Base-by-base conservation (phyloP, 2,888 invertebrate species). In the Drosophila tanythrix region DNA sequence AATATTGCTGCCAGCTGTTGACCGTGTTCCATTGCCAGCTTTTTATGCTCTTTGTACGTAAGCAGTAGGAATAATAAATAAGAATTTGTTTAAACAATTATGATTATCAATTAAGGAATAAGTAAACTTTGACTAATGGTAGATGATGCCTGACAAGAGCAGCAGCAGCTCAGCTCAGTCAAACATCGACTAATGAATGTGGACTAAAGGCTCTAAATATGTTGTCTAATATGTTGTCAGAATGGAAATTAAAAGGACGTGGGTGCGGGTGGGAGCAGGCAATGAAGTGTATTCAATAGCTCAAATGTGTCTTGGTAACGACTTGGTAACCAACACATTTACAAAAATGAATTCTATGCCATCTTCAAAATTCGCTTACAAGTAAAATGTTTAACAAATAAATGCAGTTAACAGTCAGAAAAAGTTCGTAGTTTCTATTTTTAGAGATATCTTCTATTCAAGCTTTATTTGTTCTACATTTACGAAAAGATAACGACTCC, bases 41-140 rank as follows among this genome's bases (percentile, higher is more conserved):
- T 25, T 25, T 25, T 8, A 15, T 25, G 21, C 46, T 2, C 21
- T 15, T 21, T 46, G 21, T 46, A 7, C 13, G 25, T 2, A 15
- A 69, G 52, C 55, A 53, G 52, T 46, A 40, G 38, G 31, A 68
- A 63, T 61, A 52, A 80, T 81, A 76, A 76, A 83, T 76, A 72
- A 68, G 68, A 68, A 8, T 21, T 46, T 25, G 57, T 58, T 68
- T 77, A 74, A 86, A 81, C 72, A 82, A 83, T 81, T 82, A 72
- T 86, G 76, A 60, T 59, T 70, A 74, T 76, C 66, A 76, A 82
- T 82, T 67, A 75, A 27, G 53, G n/a, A 31, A 50, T 43, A 53
- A 2, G 40, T 7, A 43, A 35, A n/a, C 58, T 51, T 59, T 55
- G 15, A 40, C 38, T 57, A 62, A 38, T 40, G 55, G n/a, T 46